These are phyloP conservation scores for Diarsia mendica DNA, from an alignment of 2,888 invertebrate species.

Conservation along the genomic window DNA sequence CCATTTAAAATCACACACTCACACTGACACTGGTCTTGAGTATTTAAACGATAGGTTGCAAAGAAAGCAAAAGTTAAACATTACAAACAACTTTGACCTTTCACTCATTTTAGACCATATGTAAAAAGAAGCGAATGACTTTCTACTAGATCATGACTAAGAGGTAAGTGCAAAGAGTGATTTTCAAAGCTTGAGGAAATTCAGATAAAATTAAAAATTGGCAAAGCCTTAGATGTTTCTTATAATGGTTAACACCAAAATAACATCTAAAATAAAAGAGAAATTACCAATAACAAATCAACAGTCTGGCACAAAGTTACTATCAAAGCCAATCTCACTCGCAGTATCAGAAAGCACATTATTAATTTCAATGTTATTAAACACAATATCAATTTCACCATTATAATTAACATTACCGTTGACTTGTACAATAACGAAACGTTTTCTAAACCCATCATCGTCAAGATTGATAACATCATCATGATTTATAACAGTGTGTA, in stretches of 20 bases:
- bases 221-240: neutral
- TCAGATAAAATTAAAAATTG: neutral
- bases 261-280: constrained; percentile 14
- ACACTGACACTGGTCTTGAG: neutral
- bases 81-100: neutral
- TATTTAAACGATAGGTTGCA: no score
- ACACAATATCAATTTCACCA: constrained; percentile 19
- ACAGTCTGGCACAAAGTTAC: neutral
- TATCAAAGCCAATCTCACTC: neutral
- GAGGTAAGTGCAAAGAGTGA: no score
- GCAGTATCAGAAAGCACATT: neutral
- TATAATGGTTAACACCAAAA: neutral
- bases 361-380: constrained; percentile 23
- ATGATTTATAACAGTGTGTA: constrained; percentile 17
- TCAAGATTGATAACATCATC: constrained; percentile 36
- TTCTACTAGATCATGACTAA: neutral
- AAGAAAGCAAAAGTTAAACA: neutral
- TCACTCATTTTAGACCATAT: neutral
- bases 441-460: constrained; percentile 48
- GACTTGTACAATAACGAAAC: constrained; percentile 16
- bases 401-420: constrained; percentile 11
- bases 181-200: no score
- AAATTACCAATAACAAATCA: constrained; percentile 15
- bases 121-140: neutral
- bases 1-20: neutral